Evolutionary conservation across 2,797 vertebrate genomes (phyloP), one percentile per base, ranked within the genome.

Genomic region (Hafferia zeledoni): DNA sequence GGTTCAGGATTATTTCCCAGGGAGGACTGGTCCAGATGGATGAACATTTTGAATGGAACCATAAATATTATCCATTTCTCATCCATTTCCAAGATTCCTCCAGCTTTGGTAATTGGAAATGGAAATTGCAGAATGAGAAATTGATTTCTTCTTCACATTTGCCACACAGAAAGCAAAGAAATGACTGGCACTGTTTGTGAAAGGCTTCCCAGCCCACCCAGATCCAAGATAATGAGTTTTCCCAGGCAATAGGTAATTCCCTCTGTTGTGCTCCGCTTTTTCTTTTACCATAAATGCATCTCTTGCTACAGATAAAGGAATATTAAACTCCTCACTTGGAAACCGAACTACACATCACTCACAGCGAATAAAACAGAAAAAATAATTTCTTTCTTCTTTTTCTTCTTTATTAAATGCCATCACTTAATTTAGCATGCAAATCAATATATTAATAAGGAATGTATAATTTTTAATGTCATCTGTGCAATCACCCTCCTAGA

Each of bases 381-480:
- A 60, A 84, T 50, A 44, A 22, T 35, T 14, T 43, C 25, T 18
- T 43, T 86, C 35, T 83, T 81, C 68, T 90, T 91, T 94, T 79
- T 85, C 70, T 63, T 68, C 74, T 94, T 93, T 96, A 94, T 96
- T 96, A 96, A 96, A 95, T 17, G 25, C 24, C 84, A 64, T 93
- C 68, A 67, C 68, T 96, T 96, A 96, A 97, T 96, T 95, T 91
- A 90, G 94, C 94, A 96, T 87, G 64, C 94, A 96, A 96, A 96
- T 95, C 94, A 91, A 97, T 97, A 83, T 92, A 95, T 94, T 94
- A 93, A 86, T 87, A 95, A 95, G 93, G 74, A 93, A 87, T 83
- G 43, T 72, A 86, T 94, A 89, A 96, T 95, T 96, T 97, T 96
- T 93, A 82, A 83, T 77, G 90, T 86, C 94, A 79, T 95, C 78